Evolutionary conservation across 1,140 invertebrate genomes (phyloP).

Genomic region (Subanguina moxae): DNA sequence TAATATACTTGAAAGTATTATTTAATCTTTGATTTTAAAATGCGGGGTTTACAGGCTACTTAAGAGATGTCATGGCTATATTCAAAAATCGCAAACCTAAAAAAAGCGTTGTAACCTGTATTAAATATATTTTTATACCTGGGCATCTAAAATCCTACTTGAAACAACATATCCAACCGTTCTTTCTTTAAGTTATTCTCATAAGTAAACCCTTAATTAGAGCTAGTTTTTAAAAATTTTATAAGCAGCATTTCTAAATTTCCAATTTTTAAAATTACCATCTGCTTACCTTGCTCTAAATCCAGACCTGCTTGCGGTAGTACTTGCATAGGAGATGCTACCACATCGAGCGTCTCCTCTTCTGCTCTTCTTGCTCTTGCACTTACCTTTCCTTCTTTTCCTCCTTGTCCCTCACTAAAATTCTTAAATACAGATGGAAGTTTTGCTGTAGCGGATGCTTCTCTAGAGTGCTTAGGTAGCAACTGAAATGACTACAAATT

Average conservation of each 20-base stretch:
- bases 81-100: background rate
- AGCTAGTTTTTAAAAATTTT: too few relatives aligned
- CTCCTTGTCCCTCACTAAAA: background rate
- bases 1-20: too few relatives aligned
- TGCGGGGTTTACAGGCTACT: too few relatives aligned
- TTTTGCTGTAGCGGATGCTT: background rate
- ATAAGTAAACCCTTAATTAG: too few relatives aligned
- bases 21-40: too few relatives aligned
- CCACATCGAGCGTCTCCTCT: slow-evolving; percentile 6
- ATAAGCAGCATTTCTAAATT: too few relatives aligned
- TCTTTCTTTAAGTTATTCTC: too few relatives aligned
- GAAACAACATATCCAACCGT: too few relatives aligned
- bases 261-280: slow-evolving; percentile 6
- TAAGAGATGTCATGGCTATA: background rate
- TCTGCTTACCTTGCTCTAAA: background rate
- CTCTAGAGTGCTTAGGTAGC: background rate
- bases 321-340: background rate
- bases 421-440: background rate
- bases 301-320: background rate
- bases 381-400: background rate
- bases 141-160: too few relatives aligned
- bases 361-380: slow-evolving; percentile 1
- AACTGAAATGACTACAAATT: background rate
- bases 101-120: background rate
- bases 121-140: background rate